phyloP scores from a whole-genome alignment of 64 coral and sea anemone species.

The Stichodactyla helianthus region DNA sequence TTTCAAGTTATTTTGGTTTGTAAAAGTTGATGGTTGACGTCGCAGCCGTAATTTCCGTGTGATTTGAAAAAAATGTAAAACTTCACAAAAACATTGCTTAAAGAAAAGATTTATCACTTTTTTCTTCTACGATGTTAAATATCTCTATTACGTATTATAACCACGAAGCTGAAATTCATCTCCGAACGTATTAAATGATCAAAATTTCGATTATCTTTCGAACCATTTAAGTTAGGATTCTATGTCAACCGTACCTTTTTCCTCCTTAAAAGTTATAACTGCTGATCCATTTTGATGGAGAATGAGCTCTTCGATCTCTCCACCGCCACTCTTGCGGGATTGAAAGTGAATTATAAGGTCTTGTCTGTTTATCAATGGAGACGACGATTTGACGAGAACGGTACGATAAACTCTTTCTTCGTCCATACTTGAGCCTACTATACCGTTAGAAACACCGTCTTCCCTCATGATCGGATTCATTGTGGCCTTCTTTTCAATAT shows the following conservation, averaged over 20 bases:
- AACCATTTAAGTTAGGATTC: too few relatives aligned
- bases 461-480: neutral
- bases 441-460: neutral
- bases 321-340: conserved; percentile 31
- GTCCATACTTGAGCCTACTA: neutral
- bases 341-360: conserved; percentile 54
- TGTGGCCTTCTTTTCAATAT: neutral
- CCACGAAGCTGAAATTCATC: too few relatives aligned
- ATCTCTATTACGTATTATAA: too few relatives aligned
- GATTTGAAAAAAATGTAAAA: too few relatives aligned
- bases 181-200: too few relatives aligned
- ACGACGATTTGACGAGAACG: conserved; percentile 15
- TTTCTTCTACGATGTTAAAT: too few relatives aligned
- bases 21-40: too few relatives aligned
- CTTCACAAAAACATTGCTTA: too few relatives aligned
- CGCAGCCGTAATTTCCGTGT: too few relatives aligned
- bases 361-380: neutral
- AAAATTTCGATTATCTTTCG: too few relatives aligned
- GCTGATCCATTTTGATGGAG: conserved; percentile 18
- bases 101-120: too few relatives aligned
- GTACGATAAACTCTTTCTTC: conserved; percentile 10
- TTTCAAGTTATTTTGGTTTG: too few relatives aligned
- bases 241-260: conserved; percentile 24
- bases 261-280: conserved; percentile 27
- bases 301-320: conserved; percentile 30